These are phyloP conservation scores for Ceuthmochares aereus DNA, from an alignment of 2,113 vertebrate species.

Conservation along the genomic window DNA sequence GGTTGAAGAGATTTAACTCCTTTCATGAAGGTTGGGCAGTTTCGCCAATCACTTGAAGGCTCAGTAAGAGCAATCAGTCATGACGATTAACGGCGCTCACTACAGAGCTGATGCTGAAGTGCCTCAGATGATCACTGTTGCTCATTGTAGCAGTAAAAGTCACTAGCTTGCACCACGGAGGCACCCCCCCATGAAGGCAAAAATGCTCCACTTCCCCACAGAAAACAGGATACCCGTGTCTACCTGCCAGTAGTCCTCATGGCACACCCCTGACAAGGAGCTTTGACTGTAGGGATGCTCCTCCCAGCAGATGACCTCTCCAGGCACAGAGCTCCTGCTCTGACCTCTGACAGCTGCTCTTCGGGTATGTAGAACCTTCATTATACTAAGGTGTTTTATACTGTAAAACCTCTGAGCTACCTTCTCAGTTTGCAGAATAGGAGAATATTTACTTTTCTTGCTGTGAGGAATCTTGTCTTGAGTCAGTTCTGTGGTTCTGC, in stretches of 20 bases:
- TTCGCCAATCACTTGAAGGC: slow-evolving; percentile 69
- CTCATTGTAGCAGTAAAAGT: not conserved
- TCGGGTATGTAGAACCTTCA: not conserved
- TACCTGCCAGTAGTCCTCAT: not conserved
- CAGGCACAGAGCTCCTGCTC: not conserved
- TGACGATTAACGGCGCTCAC: slow-evolving; percentile 52
- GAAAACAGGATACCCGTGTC: accelerated
- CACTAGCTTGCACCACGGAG: not conserved
- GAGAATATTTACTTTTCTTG: not conserved
- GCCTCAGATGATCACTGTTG: slow-evolving; percentile 10
- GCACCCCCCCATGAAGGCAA: not conserved
- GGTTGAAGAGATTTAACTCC: slow-evolving; percentile 60
- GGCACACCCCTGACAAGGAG: not conserved
- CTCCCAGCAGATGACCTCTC: not conserved
- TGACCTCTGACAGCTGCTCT: not conserved
- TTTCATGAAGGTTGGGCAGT: slow-evolving; percentile 51
- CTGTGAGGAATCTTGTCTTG: not conserved
- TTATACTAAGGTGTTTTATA: not conserved
- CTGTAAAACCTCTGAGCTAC: not conserved
- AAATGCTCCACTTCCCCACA: not conserved
- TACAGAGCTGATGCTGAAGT: slow-evolving; percentile 42
- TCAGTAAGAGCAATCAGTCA: slow-evolving; percentile 73
- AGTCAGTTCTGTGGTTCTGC: not conserved
- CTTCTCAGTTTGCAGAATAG: not conserved
- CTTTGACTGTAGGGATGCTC: not conserved